Evolutionary conservation across 2,113 vertebrate species (phyloP), one percentile per base, ranked within the genome.

Genomic region (Ctenomys sociabilis): DNA sequence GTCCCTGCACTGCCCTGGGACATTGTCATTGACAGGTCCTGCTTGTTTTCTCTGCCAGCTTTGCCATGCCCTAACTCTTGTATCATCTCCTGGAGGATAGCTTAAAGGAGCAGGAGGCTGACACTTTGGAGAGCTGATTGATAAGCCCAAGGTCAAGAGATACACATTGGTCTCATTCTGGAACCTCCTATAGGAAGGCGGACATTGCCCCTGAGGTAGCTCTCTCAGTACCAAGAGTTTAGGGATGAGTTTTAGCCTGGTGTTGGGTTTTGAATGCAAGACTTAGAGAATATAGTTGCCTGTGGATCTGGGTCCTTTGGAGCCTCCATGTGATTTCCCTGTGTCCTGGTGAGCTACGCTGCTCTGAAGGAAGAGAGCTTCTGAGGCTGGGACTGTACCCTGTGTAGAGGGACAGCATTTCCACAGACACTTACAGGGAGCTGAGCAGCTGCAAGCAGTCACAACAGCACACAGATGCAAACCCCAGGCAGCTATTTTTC

Each of bases 371-470:
- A 63, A 88, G 22, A n/a, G 57, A 43, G 26, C 16, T 57, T 90
- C 16, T 88, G 64, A 93, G 73, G 21, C 19, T 30, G 59, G 3
- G 32, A 43, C 66, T 17, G 1, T 54, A 43, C 10, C 19, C 73
- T 32, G 17, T 49, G 40, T 78, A 86, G 30, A 73, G 30, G 16
- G 21, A 61, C 54, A 7, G 4, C 70, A 30, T 63, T 59, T 78
- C 87, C 57, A 77, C 26, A 70, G 52, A 57, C 14, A 40, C 66
- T 73, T 24, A 75, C 72, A 37, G 30, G 26, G 8, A 49, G 24
- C 13, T 64, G 80, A 86, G n/a, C 81, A 32, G 80, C 90, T 86
- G 70, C 52, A 84, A 93, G 75, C 92, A 85, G 72, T 77, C 81
- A 59, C 40, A 40, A 13, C 12, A 35, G 19, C 77, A 57, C 7